Evolutionary conservation across 2,888 invertebrate species (phyloP), one percentile per base, ranked within the genome.

Genomic region (Norana najaformis): DNA sequence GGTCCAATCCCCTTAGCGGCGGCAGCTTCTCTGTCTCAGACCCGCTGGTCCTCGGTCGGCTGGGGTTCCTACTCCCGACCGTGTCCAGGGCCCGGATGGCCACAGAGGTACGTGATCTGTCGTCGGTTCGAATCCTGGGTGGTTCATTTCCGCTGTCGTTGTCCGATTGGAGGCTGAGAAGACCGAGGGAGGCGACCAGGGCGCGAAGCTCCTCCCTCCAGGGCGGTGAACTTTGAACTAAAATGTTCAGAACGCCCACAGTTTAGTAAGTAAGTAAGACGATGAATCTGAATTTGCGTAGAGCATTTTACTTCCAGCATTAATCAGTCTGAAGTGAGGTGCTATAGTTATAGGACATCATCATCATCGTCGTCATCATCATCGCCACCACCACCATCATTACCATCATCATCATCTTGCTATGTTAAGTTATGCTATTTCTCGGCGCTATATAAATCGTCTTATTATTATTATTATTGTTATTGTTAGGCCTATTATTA

Each of bases 391-490:
- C 36, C 88, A 36, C 36, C 88, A 36, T 38, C 38, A 13, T 35
- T 23, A 13, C 36, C 35, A 88, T 35, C 38, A 88, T 88, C 35
- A 88, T 88, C 36, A 38, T n/a, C 35, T 88, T 34, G 35, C 35
- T 18, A n/a, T 88, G 20, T 34, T 88, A 18, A 88, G 20, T 36
- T 34, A 34, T 34, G 35, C 35, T 36, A 88, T 88, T 34, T 82
- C 20, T 23, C 23, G 20, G n/a, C n/a, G n/a, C n/a, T n/a, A n/a
- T n/a, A n/a, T n/a, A n/a, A n/a, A 16, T 85, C 37, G 30, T 39
- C 20, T 88, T 30, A 88, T 88, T 30, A 38, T 88, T 30, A 88
- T 88, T 37, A 38, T 88, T 30, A 88, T 88, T 30, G 30, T 88
- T 3, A 88, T 88, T 30, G 35, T 88, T 30, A 88, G 36, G 30